Percentiles rank a stretch among this genome's conserved stretches.
phyloP scores from a whole-genome alignment of 2,113 vertebrate species.

The Panurus biarmicus region DNA sequence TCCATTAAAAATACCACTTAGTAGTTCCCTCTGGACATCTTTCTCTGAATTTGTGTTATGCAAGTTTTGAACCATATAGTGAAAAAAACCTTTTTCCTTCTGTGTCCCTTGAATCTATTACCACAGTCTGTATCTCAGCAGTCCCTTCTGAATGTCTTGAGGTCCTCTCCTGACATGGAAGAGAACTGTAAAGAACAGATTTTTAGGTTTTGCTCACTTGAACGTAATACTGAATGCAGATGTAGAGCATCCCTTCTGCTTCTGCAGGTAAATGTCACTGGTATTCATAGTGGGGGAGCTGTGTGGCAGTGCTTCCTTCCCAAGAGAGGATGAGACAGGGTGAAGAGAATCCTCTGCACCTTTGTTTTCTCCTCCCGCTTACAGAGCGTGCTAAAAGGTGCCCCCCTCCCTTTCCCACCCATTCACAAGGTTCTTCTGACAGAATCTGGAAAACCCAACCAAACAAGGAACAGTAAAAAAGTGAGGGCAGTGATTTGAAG shows the following conservation, averaged over 20 bases:
- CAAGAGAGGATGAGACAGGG: neutral
- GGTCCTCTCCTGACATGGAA: neutral
- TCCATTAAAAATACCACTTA: neutral
- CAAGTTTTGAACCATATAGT: neutral
- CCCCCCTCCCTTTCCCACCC: rapidly evolving
- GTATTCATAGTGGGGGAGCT: neutral
- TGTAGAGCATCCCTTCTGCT: neutral
- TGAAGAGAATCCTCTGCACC: neutral
- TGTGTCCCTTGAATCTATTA: neutral
- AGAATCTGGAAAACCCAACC: neutral
- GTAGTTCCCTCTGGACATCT: neutral
- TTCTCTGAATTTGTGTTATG: neutral
- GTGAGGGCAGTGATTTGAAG: neutral
- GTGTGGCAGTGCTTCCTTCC: neutral
- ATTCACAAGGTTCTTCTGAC: neutral
- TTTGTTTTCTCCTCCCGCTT: neutral
- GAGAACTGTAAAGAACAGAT: neutral
- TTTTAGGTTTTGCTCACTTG: neutral
- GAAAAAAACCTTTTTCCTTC: neutral
- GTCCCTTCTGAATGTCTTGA: neutral
- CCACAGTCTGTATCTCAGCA: neutral
- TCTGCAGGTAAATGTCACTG: neutral
- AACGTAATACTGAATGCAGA: neutral
- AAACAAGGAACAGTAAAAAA: neutral
- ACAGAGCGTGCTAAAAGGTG: neutral